These are phyloP conservation scores for Meloidogyne chitwoodi DNA, from an alignment of 1,140 invertebrate genomes.

Conservation along the genomic window DNA sequence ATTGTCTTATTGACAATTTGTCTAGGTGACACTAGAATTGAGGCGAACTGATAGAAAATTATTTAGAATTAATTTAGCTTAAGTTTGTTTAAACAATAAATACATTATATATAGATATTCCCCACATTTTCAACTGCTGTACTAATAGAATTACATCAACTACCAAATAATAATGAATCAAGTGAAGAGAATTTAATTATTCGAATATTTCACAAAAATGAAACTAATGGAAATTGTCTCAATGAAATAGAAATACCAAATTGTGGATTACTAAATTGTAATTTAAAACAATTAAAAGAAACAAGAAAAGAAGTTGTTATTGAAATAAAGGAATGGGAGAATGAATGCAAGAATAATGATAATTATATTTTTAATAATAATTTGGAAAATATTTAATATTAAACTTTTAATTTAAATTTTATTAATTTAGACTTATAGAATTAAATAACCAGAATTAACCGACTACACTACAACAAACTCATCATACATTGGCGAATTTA, in stretches of 20 bases:
- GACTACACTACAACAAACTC: too few relatives aligned
- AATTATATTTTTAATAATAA: neutral
- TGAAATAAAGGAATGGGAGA: neutral
- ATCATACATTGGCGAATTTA: too few relatives aligned
- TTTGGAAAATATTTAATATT: too few relatives aligned
- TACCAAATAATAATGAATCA: neutral
- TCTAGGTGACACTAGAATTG: neutral
- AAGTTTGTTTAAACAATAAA: neutral
- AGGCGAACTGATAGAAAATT: neutral
- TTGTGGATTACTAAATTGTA: neutral
- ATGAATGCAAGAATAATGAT: neutral
- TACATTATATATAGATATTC: neutral
- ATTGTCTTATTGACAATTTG: neutral
- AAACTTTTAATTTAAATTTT: too few relatives aligned
- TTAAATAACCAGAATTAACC: too few relatives aligned
- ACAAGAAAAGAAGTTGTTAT: neutral
- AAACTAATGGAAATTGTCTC: neutral
- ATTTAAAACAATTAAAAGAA: neutral
- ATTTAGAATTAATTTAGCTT: too few relatives aligned
- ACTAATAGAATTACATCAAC: constrained; percentile 7
- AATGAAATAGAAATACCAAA: constrained; percentile 2
- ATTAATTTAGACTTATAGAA: too few relatives aligned
- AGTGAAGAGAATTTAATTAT: neutral
- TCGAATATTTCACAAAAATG: constrained; percentile 8
- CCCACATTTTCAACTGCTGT: constrained; percentile 4